Base-by-base conservation (phyloP, 2,113 vertebrate genomes). In the Notothenia rossii region DNA sequence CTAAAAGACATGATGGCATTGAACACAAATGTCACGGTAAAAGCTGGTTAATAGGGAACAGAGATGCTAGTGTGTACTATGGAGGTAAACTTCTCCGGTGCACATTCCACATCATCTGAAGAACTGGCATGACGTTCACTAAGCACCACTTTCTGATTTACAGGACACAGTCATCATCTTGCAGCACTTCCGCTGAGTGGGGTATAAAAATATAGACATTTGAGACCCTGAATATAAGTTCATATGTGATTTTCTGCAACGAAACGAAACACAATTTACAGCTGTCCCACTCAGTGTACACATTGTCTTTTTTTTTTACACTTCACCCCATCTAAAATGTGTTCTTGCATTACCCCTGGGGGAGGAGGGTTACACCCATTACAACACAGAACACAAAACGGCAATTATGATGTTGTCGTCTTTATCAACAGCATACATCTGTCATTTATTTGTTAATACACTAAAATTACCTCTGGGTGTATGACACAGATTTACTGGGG, bases 121-220 rank as follows among this genome's bases (percentile, higher is more conserved):
- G 79, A 91, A 90, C 75, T 84, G 79, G 86, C 88, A 78, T 86
- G 86, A 91, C 64, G 70, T 74, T 89, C 79, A 85, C 86, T 72
- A 88, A 94, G 89, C 90, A 91, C 81, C 82, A 78, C 88, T 88
- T 89, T 89, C 92, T 84, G 78, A 78, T 88, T 88, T 85, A 88
- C 70, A 88, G 84, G 89, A 93, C 90, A 90, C 72, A 88, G 86
- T 94, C 88, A 70, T 92, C 89, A 87, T 90, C 91, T 91, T 84
- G 89, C 93, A 94, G 94, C 91, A 88, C 91, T 94, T 92, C 81
- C 93, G 89, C 91, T 87, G 91, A 93, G 90, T 92, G 92, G 91
- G 36, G 90, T 95, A 95, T 89, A 94, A 94, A 95, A 95, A 95
- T 93, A 95, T 91, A 95, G 91, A 91, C 85, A 92, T 95, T 93